Percentiles rank a stretch among this genome's conserved stretches.
Conservation (phyloP, 2,113 vertebrate genomes). For the Ondatra zibethicus region DNA sequence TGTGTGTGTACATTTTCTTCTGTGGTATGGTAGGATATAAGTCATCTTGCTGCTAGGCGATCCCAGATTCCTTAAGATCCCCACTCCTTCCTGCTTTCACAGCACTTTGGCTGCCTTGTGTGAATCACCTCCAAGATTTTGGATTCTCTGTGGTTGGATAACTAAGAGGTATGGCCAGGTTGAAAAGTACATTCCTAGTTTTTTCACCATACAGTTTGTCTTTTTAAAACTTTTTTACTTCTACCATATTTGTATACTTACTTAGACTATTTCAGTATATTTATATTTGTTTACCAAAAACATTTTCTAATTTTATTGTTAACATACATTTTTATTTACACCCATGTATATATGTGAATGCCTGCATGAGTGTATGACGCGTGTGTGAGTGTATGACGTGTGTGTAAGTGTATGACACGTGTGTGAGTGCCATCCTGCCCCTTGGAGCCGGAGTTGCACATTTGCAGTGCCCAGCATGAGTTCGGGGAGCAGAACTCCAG, state of each 20-base stretch:
- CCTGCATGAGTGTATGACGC: no score
- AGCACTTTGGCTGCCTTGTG: not conserved
- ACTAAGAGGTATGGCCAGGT: not conserved
- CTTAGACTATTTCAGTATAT: not conserved
- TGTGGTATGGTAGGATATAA: not conserved
- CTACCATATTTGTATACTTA: not conserved
- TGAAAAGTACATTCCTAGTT: not conserved
- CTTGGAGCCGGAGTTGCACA: not conserved
- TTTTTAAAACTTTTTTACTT: not conserved
- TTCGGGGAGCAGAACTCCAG: no score
- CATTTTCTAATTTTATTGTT: conserved; percentile 4
- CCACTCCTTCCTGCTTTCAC: not conserved
- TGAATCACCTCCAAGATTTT: not conserved
- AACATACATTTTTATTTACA: not conserved
- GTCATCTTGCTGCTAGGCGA: not conserved
- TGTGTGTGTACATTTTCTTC: not conserved
- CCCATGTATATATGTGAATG: not conserved
- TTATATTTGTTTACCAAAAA: not conserved
- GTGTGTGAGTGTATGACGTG: no score
- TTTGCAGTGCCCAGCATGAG: no score
- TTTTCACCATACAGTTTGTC: not conserved
- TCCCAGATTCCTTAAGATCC: not conserved
- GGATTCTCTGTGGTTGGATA: not conserved
- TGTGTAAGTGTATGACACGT: no score
- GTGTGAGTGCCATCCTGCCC: no score